phyloP scores from a whole-genome alignment of 2,113 vertebrate genomes.

The Scomber colias region DNA sequence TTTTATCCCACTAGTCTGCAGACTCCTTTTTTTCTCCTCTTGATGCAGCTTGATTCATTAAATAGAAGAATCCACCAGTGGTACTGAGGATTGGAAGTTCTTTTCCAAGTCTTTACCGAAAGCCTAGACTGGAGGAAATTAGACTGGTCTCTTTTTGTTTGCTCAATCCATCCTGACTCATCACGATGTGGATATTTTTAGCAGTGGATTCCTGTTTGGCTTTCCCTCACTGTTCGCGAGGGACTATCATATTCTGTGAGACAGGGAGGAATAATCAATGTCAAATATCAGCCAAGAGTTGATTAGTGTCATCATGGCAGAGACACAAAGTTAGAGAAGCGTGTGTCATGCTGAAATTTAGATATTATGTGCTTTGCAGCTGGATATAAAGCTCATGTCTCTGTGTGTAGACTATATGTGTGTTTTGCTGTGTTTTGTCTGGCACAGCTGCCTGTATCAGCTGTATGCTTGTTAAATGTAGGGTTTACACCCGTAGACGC shows the following conservation, averaged over 20 bases:
- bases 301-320: constrained; percentile 9
- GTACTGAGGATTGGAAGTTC: constrained; percentile 23
- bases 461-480: constrained; percentile 81
- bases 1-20: constrained; percentile 45
- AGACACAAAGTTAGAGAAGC: constrained; percentile 30
- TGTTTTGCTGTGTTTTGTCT: constrained; percentile 72
- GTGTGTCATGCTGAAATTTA: constrained; percentile 22
- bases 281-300: constrained; percentile 47
- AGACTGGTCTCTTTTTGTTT: constrained; percentile 67
- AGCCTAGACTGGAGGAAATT: constrained; percentile 56
- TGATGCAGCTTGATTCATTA: constrained; percentile 42
- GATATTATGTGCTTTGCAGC: constrained; percentile 25
- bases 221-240: constrained; percentile 36
- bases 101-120: constrained; percentile 52
- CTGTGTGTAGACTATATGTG: constrained; percentile 23
- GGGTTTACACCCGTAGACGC: constrained; percentile 78
- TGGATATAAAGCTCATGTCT: constrained; percentile 17
- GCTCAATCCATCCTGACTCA: constrained; percentile 77
- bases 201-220: constrained; percentile 73
- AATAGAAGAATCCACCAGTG: constrained; percentile 46
- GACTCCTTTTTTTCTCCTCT: not conserved
- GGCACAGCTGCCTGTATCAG: constrained; percentile 78
- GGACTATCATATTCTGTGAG: constrained; percentile 66
- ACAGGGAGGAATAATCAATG: constrained; percentile 61
- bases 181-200: constrained; percentile 78